These are phyloP conservation scores for Ispidina picta DNA, from an alignment of 2,797 vertebrate genomes.

Conservation along the genomic window DNA sequence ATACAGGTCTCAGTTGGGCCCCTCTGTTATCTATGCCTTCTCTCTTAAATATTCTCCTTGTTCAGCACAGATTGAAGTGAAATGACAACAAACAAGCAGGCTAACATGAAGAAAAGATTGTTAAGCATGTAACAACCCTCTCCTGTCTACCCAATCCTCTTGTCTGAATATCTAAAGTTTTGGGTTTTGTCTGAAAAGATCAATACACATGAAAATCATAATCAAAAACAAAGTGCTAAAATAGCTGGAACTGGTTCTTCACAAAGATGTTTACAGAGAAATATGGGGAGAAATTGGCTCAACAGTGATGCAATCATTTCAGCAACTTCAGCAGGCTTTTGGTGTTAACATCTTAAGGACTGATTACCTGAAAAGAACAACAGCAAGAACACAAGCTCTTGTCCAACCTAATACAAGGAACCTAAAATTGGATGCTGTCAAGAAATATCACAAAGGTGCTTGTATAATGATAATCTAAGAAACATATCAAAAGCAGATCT, in stretches of 20 bases:
- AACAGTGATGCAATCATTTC: neutral
- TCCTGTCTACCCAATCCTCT: neutral
- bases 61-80: neutral
- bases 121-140: neutral
- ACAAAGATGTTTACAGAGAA: neutral
- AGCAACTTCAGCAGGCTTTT: neutral
- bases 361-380: neutral
- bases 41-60: neutral
- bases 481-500: neutral
- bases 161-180: neutral
- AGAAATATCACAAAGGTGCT: neutral
- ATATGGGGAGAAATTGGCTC: neutral
- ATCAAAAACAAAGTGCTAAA: neutral
- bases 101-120: neutral
- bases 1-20: neutral
- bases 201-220: neutral
- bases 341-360: neutral
- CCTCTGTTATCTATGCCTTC: neutral
- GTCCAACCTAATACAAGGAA: neutral
- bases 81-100: neutral
- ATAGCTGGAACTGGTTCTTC: neutral
- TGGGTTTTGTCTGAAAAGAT: neutral
- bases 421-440: neutral
- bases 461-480: neutral
- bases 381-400: neutral